Conservation (phyloP, 2,888 invertebrate genomes). For the Cephus rjabovi region DNA sequence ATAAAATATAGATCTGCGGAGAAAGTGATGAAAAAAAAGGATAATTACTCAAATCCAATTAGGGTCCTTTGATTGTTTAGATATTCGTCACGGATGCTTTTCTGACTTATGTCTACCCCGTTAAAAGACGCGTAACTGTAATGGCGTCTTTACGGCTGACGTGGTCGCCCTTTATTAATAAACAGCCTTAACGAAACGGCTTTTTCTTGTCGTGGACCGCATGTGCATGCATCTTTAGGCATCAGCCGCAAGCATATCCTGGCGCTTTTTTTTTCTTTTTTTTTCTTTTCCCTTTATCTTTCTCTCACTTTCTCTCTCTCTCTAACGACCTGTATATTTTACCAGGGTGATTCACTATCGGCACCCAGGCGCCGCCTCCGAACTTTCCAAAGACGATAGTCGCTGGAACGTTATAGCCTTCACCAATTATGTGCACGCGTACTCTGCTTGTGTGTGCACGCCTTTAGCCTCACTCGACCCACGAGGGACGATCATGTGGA, state of each 20-base stretch:
- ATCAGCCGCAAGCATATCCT: neutral
- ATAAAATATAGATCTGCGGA: neutral
- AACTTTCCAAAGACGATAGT: slow-evolving; percentile 50
- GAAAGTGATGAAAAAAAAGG: neutral
- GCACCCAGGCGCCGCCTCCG: slow-evolving; percentile 3
- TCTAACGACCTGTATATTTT: slow-evolving; percentile 22
- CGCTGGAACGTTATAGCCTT: slow-evolving; percentile 49
- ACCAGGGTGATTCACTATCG: slow-evolving; percentile 24
- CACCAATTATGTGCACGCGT: slow-evolving; percentile 66
- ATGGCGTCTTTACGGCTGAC: neutral
- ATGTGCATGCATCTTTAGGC: neutral
- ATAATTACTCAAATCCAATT: neutral
- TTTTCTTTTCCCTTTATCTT: neutral
- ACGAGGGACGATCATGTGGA: neutral
- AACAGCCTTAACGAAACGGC: slow-evolving; percentile 13
- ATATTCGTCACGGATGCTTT: neutral
- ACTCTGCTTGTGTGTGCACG: slow-evolving; percentile 50
- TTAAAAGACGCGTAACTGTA: neutral
- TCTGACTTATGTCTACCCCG: neutral
- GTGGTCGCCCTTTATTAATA: slow-evolving; percentile 13
- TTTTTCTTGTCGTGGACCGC: slow-evolving; percentile 4
- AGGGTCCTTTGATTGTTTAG: neutral
- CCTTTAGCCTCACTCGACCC: neutral
- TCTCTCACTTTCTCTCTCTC: neutral
- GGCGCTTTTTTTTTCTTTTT: neutral